phyloP scores from a whole-genome alignment of 2,888 invertebrate genomes.

The Unio pictorum region DNA sequence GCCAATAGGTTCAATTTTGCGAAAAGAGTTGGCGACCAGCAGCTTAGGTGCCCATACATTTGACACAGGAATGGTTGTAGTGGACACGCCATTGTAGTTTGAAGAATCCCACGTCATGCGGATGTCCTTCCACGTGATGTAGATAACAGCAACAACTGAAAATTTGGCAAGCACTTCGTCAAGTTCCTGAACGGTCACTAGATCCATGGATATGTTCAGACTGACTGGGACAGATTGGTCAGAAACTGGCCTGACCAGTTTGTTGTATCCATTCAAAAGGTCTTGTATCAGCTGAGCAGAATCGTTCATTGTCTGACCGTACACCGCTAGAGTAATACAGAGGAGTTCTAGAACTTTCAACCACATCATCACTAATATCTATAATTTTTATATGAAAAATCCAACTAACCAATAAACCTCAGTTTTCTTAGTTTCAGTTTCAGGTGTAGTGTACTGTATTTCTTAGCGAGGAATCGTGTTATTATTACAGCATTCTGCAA shows the following conservation, averaged over 20 bases:
- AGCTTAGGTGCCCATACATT: constrained; percentile 28
- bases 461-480: too few species aligned
- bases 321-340: not conserved
- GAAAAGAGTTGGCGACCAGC: constrained; percentile 16
- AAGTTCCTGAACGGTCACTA: constrained; percentile 29
- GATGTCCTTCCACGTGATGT: constrained; percentile 23
- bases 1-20: constrained; percentile 15
- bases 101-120: constrained; percentile 25
- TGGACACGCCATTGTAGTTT: constrained; percentile 11
- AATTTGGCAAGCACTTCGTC: constrained; percentile 30
- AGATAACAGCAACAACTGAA: constrained; percentile 19
- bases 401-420: too few species aligned
- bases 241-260: constrained; percentile 8
- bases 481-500: too few species aligned
- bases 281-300: constrained; percentile 5
- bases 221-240: constrained; percentile 17
- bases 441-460: too few species aligned
- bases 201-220: constrained; percentile 19
- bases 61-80: constrained; percentile 4
- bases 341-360: too few species aligned
- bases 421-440: too few species aligned
- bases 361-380: too few species aligned
- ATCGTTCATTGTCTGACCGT: constrained; percentile 9
- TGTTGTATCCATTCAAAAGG: constrained; percentile 13
- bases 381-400: too few species aligned